These are phyloP conservation scores for Atrina japonica DNA, from an alignment of 2,888 invertebrate species.

Conservation along the genomic window DNA sequence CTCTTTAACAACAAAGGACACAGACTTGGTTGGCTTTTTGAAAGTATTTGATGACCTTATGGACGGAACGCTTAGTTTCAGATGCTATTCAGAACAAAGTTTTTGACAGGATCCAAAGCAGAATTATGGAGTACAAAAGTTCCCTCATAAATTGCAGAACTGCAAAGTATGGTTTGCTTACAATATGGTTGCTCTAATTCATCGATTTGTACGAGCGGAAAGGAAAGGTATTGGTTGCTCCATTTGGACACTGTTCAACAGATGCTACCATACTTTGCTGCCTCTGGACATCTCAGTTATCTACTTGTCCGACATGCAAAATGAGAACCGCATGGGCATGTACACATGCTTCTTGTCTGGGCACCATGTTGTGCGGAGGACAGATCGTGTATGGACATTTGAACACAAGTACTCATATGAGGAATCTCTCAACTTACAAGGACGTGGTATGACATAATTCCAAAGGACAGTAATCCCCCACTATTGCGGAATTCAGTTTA, in stretches of 20 bases:
- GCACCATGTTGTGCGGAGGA: conserved; percentile 42
- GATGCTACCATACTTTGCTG: conserved; percentile 61
- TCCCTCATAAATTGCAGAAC: conserved; percentile 18
- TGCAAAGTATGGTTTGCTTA: conserved; percentile 34
- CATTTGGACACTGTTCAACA: conserved; percentile 46
- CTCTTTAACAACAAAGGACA: neutral
- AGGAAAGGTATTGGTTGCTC: conserved; percentile 58
- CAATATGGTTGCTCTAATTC: conserved; percentile 40
- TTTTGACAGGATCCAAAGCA: conserved; percentile 1
- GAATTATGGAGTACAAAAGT: neutral
- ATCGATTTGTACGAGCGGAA: conserved; percentile 50
- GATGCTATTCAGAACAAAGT: neutral
- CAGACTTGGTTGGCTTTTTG: no score
- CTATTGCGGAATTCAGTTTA: conserved; percentile 25
- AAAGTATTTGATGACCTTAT: no score
- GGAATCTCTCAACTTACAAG: conserved; percentile 54
- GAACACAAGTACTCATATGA: conserved; percentile 49
- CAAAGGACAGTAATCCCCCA: conserved; percentile 37
- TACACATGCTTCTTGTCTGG: conserved; percentile 32
- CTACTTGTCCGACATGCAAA: conserved; percentile 36
- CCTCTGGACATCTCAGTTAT: conserved; percentile 69
- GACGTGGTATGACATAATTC: conserved; percentile 48
- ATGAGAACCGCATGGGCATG: conserved; percentile 29
- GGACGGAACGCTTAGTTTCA: no score
- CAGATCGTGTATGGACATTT: conserved; percentile 45